These are phyloP conservation scores for Chaetogeoica ovagalla DNA, from an alignment of 2,888 invertebrate species.

Conservation along the genomic window DNA sequence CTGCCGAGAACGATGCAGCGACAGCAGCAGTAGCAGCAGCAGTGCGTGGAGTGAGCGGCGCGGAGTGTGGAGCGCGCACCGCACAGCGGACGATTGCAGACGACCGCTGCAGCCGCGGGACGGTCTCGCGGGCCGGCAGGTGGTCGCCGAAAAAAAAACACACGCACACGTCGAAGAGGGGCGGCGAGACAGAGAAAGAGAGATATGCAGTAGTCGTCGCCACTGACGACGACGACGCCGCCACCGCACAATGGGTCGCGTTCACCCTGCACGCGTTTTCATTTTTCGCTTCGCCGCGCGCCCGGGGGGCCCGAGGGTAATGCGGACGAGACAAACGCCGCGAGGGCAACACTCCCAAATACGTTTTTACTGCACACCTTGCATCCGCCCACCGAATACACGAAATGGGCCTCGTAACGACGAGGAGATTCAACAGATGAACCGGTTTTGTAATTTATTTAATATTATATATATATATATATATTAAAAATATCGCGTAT, in stretches of 20 bases:
- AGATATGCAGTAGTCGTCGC: too few relatives aligned
- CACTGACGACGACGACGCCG: neutral
- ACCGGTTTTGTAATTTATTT: too few relatives aligned
- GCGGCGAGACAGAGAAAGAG: neutral
- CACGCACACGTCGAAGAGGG: neutral
- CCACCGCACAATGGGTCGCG: conserved; percentile 27
- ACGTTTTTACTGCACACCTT: neutral
- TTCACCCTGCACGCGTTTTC: conserved; percentile 42
- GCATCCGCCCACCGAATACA: neutral
- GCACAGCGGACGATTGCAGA: conserved; percentile 32
- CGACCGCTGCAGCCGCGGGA: conserved; percentile 10
- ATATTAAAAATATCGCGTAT: too few relatives aligned
- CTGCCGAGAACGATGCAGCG: too few relatives aligned
- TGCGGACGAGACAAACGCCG: neutral
- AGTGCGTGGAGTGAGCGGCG: neutral
- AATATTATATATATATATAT: too few relatives aligned
- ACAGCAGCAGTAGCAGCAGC: too few relatives aligned
- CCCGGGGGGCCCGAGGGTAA: conserved; percentile 3
- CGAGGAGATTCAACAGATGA: too few relatives aligned
- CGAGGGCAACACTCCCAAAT: neutral
- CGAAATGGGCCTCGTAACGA: too few relatives aligned
- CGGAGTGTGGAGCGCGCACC: conserved; percentile 15
- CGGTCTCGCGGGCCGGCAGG: conserved; percentile 32
- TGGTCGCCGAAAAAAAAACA: conserved; percentile 21
- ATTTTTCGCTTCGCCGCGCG: neutral